phyloP scores from a whole-genome alignment of 2,113 vertebrate genomes.

The Mellivora capensis region DNA sequence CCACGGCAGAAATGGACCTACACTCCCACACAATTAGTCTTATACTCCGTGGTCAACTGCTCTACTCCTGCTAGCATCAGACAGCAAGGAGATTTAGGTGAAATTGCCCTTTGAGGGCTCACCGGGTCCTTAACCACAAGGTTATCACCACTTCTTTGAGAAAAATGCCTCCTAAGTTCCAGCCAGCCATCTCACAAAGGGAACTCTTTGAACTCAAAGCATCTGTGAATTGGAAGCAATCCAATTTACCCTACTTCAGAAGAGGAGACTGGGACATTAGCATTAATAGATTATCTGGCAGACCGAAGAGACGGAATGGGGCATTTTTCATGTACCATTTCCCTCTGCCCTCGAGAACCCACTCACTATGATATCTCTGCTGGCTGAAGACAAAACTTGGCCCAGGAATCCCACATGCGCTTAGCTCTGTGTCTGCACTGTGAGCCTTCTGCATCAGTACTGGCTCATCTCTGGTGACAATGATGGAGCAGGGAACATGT shows the following conservation, averaged over 20 bases:
- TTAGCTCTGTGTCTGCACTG: neutral
- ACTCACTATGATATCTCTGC: neutral
- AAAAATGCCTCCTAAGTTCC: neutral
- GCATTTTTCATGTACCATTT: neutral
- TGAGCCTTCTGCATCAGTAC: slow-evolving; percentile 49
- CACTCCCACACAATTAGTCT: neutral
- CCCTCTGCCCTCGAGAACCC: neutral
- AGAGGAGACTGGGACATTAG: neutral
- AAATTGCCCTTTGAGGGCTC: neutral
- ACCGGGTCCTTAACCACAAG: neutral
- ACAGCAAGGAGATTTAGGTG: neutral
- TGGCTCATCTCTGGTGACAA: slow-evolving; percentile 53
- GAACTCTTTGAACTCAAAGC: neutral
- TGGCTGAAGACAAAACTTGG: neutral
- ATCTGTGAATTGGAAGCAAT: neutral
- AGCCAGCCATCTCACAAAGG: neutral
- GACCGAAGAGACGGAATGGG: neutral
- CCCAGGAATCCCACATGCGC: accelerated
- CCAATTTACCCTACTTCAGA: neutral
- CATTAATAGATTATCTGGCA: neutral
- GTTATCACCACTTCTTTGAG: neutral
- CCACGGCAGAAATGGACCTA: neutral
- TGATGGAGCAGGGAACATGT: neutral
- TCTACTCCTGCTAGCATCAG: neutral
- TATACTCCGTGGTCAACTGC: neutral